Evolutionary conservation across 2,888 invertebrate species (phyloP).

Genomic region (Aproaerema taeniolella): DNA sequence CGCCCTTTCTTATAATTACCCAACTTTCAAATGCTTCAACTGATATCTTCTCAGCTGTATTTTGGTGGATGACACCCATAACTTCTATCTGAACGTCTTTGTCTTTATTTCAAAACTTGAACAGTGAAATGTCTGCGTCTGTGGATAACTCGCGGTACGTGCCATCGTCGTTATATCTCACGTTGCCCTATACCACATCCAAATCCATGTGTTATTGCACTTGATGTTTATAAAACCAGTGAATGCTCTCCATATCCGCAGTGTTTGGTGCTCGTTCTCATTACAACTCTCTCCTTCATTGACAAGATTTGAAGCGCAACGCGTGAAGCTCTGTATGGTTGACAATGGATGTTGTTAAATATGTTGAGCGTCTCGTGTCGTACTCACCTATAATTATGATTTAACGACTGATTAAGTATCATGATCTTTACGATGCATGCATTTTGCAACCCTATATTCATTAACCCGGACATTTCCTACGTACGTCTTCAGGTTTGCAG

Average conservation of each 20-base stretch:
- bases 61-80: neutral
- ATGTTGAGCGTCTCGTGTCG: no score
- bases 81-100: no score
- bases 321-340: no score
- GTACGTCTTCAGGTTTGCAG: neutral
- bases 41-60: neutral
- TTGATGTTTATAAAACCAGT: no score
- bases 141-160: conserved; percentile 3
- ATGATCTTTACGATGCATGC: neutral
- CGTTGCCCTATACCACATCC: neutral
- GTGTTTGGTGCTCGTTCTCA: no score
- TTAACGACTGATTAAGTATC: no score
- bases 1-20: conserved; percentile 28
- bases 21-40: conserved; percentile 49
- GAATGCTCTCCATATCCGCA: no score
- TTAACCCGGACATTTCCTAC: neutral
- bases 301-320: no score
- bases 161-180: neutral
- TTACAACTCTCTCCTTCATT: no score
- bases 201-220: no score
- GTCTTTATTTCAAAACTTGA: conserved; percentile 1
- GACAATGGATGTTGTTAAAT: no score
- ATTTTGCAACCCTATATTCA: neutral
- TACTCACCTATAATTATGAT: no score
- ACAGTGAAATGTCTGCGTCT: neutral